Percentiles rank a stretch among this genome's conserved stretches.
These are phyloP conservation scores for Cygnus buccinator DNA, from an alignment of 2,113 vertebrate species.

Conservation along the genomic window DNA sequence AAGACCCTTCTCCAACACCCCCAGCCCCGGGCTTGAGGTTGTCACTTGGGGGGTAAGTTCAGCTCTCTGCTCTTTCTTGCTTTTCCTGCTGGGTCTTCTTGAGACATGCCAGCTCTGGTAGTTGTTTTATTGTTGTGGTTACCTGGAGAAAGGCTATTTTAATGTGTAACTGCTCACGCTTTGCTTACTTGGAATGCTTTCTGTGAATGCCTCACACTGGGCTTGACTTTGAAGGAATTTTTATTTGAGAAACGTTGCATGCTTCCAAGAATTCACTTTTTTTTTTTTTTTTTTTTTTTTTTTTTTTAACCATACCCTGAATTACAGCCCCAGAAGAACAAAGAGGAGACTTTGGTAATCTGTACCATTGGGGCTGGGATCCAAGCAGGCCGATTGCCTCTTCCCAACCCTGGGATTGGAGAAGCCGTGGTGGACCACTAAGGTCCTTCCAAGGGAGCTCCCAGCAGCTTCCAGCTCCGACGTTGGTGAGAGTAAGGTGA, in stretches of 20 bases:
- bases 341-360: neutral
- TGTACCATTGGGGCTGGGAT: neutral
- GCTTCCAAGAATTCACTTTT: neutral
- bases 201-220: neutral
- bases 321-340: neutral
- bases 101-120: neutral
- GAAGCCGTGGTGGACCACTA: neutral
- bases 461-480: neutral
- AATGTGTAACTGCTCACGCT: neutral
- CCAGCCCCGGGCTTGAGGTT: rapidly evolving
- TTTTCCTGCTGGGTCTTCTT: neutral
- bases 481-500: neutral
- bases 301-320: neutral
- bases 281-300: neutral
- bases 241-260: neutral
- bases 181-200: neutral
- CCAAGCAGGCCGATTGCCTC: neutral
- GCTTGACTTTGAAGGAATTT: slow-evolving; percentile 5
- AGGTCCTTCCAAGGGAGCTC: neutral
- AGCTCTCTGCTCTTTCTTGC: rapidly evolving
- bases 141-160: neutral
- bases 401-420: neutral
- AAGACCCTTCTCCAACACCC: neutral
- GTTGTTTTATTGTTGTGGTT: neutral
- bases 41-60: neutral